Percentiles rank a stretch among this genome's conserved stretches.
Evolutionary conservation across 2,797 vertebrate species (phyloP).

Genomic region (Bufotes viridis): DNA sequence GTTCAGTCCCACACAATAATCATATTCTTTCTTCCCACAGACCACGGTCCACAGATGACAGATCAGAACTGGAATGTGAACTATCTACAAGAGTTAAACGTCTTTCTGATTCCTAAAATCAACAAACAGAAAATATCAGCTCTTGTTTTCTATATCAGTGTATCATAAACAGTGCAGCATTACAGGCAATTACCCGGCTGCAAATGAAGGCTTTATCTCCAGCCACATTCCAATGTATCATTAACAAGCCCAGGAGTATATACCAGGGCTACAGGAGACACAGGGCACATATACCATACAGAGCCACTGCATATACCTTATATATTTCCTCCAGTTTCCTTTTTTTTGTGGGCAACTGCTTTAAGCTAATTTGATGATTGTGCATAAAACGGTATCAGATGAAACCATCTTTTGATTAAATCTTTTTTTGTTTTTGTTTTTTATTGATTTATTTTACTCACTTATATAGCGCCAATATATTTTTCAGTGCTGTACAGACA

Average conservation of each 20-base stretch:
- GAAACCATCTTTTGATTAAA: neutral
- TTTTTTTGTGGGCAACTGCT: neutral
- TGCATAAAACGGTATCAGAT: neutral
- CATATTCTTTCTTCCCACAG: conserved; percentile 8
- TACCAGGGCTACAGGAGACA: neutral
- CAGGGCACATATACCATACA: neutral
- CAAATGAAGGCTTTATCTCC: conserved; percentile 50
- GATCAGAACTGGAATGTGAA: conserved; percentile 32
- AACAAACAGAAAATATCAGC: conserved; percentile 55
- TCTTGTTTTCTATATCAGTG: conserved; percentile 52
- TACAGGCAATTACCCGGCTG: conserved; percentile 49
- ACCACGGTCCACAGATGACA: neutral
- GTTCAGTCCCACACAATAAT: too few relatives aligned
- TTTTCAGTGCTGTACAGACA: too few relatives aligned
- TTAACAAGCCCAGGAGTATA: conserved; percentile 31
- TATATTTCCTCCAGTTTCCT: neutral
- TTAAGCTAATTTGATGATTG: neutral
- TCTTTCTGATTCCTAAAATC: conserved; percentile 26
- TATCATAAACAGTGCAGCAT: conserved; percentile 54
- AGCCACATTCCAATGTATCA: conserved; percentile 53
- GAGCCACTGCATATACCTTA: neutral
- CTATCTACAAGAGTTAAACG: neutral
- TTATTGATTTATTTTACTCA: too few relatives aligned
- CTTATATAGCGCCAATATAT: too few relatives aligned
- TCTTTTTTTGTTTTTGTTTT: neutral